Evolutionary conservation across 1,140 invertebrate species (phyloP), one percentile per base, ranked within the genome.

Genomic region (Drepana arcuata): DNA sequence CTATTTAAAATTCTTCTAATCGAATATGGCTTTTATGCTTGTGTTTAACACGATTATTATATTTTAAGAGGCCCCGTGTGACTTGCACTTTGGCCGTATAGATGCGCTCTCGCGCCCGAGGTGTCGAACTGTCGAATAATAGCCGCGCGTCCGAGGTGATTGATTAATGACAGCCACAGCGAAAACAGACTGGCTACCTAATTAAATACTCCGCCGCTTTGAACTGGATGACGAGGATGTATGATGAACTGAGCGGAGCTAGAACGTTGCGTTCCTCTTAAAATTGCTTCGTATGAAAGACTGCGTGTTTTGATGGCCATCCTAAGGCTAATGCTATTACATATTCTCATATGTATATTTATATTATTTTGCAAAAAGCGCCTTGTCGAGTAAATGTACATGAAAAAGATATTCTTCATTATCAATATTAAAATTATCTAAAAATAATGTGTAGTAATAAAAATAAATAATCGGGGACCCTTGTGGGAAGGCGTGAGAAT

Each of bases 41-140:
- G 70, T 82, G 70, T 83, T 84, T 83, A 84, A 84, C 80, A 83
- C 77, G 77, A 84, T 84, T 84, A 83, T 84, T 83, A 83, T 82
- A 80, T 82, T 84, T 83, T 81, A 83, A 83, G 73, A 83, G 80
- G 78, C 56, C 60, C 47, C 54, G 40, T 84, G 63, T 84, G 83
- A 84, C 80, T 84, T 80, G 75, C 82, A 77, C 48, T 78, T 83
- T 64, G 51, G 26, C 47, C 50, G 56, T 48, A 55, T 42, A 45
- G 52, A 9, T 21, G 42, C 44, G 48, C 53, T 48, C 38, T 48
- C 45, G 49, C 57, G 53, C 54, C 61, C 44, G 62, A 78, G 67
- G 77, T 77, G 74, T 80, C 68, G 68, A 81, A 60, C 68, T 71
- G 68, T 73, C 69, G 65, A 77, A 80, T 80, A 81, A 81, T 72